Evolutionary conservation across 2,888 invertebrate genomes (phyloP).

Genomic region (Sipunculus nudus): DNA sequence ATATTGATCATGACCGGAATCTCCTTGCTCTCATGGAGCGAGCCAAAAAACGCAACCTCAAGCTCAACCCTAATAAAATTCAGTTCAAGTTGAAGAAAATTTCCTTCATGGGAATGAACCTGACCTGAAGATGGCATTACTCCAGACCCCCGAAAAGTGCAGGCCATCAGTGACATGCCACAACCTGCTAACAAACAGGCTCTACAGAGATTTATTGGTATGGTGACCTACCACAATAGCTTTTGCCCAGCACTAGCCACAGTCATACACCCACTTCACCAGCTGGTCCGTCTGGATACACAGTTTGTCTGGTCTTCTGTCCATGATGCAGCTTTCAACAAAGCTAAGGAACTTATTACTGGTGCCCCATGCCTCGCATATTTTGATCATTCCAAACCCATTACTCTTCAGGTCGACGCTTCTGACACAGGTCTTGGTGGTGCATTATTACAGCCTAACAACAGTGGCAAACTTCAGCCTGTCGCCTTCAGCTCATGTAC

Average conservation of each 20-base stretch:
- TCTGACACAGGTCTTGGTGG: slow-evolving; percentile 5
- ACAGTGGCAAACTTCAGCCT: neutral
- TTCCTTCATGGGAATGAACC: neutral
- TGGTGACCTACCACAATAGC: slow-evolving; percentile 13
- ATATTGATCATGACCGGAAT: slow-evolving; percentile 1
- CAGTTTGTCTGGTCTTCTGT: slow-evolving; percentile 12
- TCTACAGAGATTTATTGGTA: slow-evolving; percentile 15
- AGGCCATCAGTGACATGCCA: slow-evolving; percentile 15
- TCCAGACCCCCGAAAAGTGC: slow-evolving; percentile 10
- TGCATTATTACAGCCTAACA: neutral
- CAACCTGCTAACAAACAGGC: slow-evolving; percentile 1
- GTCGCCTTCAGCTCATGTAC: neutral
- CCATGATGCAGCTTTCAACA: slow-evolving; percentile 8
- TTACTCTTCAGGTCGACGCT: slow-evolving; percentile 11
- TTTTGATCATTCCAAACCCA: slow-evolving; percentile 4
- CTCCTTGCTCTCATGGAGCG: slow-evolving; percentile 15
- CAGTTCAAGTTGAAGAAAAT: slow-evolving; percentile 6
- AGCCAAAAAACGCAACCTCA: slow-evolving; percentile 1
- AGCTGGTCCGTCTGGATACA: neutral
- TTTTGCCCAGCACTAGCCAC: slow-evolving; percentile 4
- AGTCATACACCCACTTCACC: slow-evolving; percentile 5
- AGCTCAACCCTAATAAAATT: neutral
- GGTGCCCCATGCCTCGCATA: slow-evolving; percentile 9
- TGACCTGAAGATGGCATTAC: slow-evolving; percentile 8
- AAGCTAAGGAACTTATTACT: slow-evolving; percentile 10